phyloP scores from a whole-genome alignment of 2,797 vertebrate genomes.

The Ficedula albicollis region DNA sequence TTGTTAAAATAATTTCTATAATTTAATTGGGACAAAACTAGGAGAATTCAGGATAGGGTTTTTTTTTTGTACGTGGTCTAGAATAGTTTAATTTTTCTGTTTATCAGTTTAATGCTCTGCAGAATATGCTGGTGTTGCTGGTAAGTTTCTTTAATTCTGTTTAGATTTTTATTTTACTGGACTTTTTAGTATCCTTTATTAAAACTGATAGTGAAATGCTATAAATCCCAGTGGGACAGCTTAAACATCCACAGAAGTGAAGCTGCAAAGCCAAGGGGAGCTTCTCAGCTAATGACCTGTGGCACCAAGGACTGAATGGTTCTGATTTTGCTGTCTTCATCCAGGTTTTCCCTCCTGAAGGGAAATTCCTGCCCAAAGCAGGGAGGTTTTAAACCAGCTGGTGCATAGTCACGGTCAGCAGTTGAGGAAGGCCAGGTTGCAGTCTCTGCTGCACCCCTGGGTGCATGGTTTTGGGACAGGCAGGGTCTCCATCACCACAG shows the following conservation, averaged over 20 bases:
- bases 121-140: neutral
- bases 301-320: neutral
- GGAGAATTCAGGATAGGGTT: neutral
- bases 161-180: neutral
- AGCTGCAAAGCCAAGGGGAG: neutral
- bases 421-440: neutral
- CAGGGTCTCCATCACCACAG: rapidly evolving
- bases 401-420: rapidly evolving
- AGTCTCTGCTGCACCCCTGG: rapidly evolving
- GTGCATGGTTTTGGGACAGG: rapidly evolving
- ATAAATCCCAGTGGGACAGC: neutral
- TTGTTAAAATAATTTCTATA: neutral
- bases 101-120: neutral
- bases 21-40: neutral
- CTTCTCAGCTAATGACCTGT: neutral
- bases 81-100: neutral
- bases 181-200: neutral
- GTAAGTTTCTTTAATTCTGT: neutral
- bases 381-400: neutral
- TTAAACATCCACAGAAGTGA: neutral
- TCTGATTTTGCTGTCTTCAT: neutral
- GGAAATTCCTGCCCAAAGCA: neutral
- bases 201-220: neutral
- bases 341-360: neutral
- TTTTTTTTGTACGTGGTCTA: neutral